Evolutionary conservation across 2,888 invertebrate species (phyloP), one percentile per base, ranked within the genome.

Genomic region (Eueremaeus valkanovi): DNA sequence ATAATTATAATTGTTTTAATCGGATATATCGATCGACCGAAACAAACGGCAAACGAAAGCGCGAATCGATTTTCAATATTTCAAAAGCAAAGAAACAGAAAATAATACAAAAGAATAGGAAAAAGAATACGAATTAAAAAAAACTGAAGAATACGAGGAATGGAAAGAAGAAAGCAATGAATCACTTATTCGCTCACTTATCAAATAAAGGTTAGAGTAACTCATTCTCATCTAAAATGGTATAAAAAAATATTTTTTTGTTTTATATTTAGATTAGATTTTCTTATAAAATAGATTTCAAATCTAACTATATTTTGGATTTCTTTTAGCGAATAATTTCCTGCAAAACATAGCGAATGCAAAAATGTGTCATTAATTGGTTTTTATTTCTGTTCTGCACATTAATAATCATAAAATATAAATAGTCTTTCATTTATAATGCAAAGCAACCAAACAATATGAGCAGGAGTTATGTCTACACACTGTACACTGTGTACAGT

Each of bases 11-110:
- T 49, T 49, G 21, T 49, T 49, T 49, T 2, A 49, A 49, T 49
- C 8, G 2, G 21, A 49, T n/a, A 49, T 2, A 49, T 49, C 21
- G 49, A 49, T 49, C 49, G 49, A n/a, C n/a, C 49, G 21, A 45
- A 49, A 21, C 18, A n/a, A 49, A n/a, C 8, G 49, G 2, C n/a
- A n/a, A n/a, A n/a, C n/a, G n/a, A n/a, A n/a, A n/a, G n/a, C n/a
- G n/a, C n/a, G n/a, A 49, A 49, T 49, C n/a, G 49, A 49, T 49
- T 49, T 49, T 49, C 49, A 49, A 49, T 49, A 49, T n/a, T 49
- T 49, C 49, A 49, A 49, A 49, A 49, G 49, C 18, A 49, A 3
- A n/a, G 49, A 49, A 49, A 49, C n/a, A 40, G 6, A 9, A 9
- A 6, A 40, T 9, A 40, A 40, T 11, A 49, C n/a, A 49, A 49